Percentiles rank a stretch among this genome's conserved stretches.
Conservation (phyloP, 2,888 invertebrate species). For the Oscheius sp. region DNA sequence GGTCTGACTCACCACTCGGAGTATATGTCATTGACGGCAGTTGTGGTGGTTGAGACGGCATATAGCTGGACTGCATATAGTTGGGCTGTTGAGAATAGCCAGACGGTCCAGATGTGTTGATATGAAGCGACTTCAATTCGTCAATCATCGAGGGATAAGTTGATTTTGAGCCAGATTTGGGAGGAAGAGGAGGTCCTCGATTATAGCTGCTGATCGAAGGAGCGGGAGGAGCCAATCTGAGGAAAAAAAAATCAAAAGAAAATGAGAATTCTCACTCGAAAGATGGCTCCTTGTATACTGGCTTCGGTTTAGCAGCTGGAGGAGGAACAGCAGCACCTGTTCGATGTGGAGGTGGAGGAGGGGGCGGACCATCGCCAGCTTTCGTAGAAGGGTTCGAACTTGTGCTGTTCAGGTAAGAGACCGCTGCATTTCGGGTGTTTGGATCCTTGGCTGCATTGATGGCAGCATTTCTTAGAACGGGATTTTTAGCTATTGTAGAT, state of each 20-base stretch:
- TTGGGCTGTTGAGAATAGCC: neutral
- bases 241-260: neutral
- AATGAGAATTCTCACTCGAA: constrained; percentile 9
- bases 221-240: constrained; percentile 19
- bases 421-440: constrained; percentile 15
- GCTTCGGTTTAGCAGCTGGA: neutral
- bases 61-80: neutral
- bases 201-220: constrained; percentile 15
- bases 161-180: too few relatives aligned
- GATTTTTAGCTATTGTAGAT: constrained; percentile 53
- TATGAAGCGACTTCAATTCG: constrained; percentile 19
- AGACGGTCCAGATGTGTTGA: constrained; percentile 20
- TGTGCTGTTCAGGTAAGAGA: constrained; percentile 8
- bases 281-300: constrained; percentile 8
- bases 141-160: constrained; percentile 10
- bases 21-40: neutral
- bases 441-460: constrained; percentile 50
- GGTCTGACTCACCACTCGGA: constrained; percentile 12
- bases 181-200: neutral
- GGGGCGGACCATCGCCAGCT: constrained; percentile 19
- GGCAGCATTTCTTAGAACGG: constrained; percentile 49
- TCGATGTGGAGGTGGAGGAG: constrained; percentile 31
- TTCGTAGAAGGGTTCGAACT: neutral
- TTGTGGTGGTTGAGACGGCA: neutral
- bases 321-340: neutral